Evolutionary conservation across 2,888 invertebrate genomes (phyloP).

Genomic region (Smittia sp.): DNA sequence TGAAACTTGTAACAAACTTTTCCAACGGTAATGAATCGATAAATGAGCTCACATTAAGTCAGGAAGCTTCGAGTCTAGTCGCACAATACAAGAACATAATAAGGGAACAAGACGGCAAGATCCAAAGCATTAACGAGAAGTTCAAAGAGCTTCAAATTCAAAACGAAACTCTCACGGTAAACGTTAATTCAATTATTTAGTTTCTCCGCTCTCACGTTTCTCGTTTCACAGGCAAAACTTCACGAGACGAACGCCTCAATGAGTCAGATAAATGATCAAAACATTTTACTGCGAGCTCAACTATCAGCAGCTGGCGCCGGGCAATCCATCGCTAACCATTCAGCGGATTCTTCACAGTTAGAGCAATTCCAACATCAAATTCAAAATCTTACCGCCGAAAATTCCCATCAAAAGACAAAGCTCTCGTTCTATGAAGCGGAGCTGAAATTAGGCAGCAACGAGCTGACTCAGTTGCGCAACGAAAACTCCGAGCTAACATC

Average conservation of each 20-base stretch:
- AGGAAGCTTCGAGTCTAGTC: slow-evolving; percentile 52
- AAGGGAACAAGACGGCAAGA: slow-evolving; percentile 77
- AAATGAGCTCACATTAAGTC: slow-evolving; percentile 54
- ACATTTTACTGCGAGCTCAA: slow-evolving; percentile 77
- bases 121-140: slow-evolving; percentile 52
- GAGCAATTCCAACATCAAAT: background rate
- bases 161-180: slow-evolving; percentile 44
- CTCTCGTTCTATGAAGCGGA: slow-evolving; percentile 42
- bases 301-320: slow-evolving; percentile 54
- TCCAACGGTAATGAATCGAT: slow-evolving; percentile 55
- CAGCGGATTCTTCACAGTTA: background rate
- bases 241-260: slow-evolving; percentile 69
- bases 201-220: background rate
- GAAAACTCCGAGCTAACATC: slow-evolving; percentile 42
- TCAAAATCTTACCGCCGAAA: slow-evolving; percentile 42
- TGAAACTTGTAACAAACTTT: slow-evolving; percentile 56
- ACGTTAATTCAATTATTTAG: background rate
- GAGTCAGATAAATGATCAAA: slow-evolving; percentile 79
- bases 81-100: slow-evolving; percentile 86
- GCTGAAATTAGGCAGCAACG: background rate
- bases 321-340: background rate
- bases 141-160: slow-evolving; percentile 47
- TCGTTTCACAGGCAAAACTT: slow-evolving; percentile 54
- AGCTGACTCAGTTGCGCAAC: background rate
- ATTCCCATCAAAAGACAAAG: background rate